Base-by-base conservation (phyloP, 1,140 invertebrate genomes). In the Temnothorax nylanderi region DNA sequence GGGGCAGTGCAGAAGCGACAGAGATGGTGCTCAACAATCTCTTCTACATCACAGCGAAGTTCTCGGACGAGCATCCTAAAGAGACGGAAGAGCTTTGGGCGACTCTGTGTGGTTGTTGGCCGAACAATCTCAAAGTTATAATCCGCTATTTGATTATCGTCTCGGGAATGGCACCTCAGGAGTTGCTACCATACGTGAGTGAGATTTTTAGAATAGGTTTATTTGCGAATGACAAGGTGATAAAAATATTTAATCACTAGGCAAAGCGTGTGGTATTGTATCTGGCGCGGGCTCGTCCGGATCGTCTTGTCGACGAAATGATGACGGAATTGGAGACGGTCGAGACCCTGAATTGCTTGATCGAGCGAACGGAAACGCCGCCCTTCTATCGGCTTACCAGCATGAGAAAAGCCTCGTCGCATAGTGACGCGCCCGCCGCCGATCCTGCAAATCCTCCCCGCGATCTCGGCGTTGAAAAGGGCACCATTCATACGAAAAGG, bases 21-120 rank as follows among this genome's bases (percentile, higher is more conserved):
- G 99, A 99, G 96, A 99, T 99, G 98, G 98, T 99, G 26, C 96
- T 99, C 32, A 99, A 99, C 94, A 99, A 99, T 96, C 97, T 99
- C 0, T 99, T 99, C 94, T 99, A 99, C 94, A 98, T 99, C 89
- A 99, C 99, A 10, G 98, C 98, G 0, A 99, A 99, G 98, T 99
- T 99, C 95, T 98, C 98, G 3, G 98, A 99, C 95, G 97, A 98
- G 86, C 99, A 99, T 96, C 97, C 99, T 0, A 98, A 98, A 93
- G 99, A 99, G 94, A 97, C 99, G 32, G 99, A 99, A 95, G 97
- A 99, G 92, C 95, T 99, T 16, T 99, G 99, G 99, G 97, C 98
- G 44, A 99, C 98, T 18, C 95, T 99, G 18, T 99, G 99, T 91
- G 97, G 98, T 7, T 99, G 98, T 89, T 99, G 99, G 98, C 98